Conservation (phyloP, 2,113 vertebrate species). For the Urocynchramus pylzowi region DNA sequence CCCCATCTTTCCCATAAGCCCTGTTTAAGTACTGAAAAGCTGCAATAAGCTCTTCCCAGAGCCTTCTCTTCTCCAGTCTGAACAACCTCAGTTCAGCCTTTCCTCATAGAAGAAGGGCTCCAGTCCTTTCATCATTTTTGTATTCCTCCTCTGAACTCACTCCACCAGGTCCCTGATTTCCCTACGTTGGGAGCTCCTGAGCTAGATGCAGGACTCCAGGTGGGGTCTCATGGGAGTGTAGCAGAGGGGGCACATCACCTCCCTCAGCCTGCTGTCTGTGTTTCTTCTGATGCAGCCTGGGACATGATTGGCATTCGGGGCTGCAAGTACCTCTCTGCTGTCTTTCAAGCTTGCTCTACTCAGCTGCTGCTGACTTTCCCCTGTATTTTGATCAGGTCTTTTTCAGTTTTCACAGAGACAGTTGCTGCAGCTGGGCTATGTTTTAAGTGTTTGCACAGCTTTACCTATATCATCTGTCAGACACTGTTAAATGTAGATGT, state of each 20-base stretch:
- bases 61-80: neutral
- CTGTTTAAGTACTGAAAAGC: neutral
- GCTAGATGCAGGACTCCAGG: neutral
- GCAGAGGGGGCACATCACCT: neutral
- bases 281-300: neutral
- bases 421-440: neutral
- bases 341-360: neutral
- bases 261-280: too few relatives aligned
- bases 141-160: neutral
- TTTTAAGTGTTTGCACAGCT: neutral
- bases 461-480: neutral
- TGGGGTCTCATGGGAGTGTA: too few relatives aligned
- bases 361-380: neutral
- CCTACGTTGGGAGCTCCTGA: accelerated
- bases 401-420: neutral
- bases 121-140: neutral
- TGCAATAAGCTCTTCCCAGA: accelerated
- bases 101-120: neutral
- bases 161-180: too few relatives aligned
- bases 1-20: neutral
- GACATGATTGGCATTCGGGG: neutral
- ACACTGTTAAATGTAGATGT: neutral
- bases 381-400: neutral
- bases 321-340: neutral
- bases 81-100: neutral